Conservation (phyloP, 2,797 vertebrate genomes). For the Rhinoraja longicauda region DNA sequence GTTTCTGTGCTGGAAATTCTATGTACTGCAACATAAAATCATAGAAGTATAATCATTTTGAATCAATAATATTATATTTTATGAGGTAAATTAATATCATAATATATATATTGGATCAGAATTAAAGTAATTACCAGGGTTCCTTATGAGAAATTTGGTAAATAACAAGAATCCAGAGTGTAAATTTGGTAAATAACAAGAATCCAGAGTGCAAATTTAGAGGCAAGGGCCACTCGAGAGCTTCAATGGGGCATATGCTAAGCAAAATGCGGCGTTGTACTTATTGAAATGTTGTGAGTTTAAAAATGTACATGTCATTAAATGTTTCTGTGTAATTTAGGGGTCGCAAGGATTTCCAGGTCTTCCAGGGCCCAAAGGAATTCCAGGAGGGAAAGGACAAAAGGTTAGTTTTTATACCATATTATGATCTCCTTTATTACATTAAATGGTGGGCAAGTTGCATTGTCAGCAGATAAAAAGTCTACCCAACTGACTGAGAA, state of each 20-base stretch:
- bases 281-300: not conserved
- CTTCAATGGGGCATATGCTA: not conserved
- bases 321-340: conserved; percentile 48
- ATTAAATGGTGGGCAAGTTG: not conserved
- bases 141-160: not conserved
- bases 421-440: not conserved
- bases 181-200: too few relatives aligned
- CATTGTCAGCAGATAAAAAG: not conserved
- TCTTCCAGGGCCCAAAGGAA: conserved; percentile 56
- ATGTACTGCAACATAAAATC: not conserved
- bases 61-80: not conserved
- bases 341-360: conserved; percentile 68
- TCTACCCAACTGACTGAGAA: not conserved
- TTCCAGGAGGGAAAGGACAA: conserved; percentile 66
- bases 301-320: not conserved
- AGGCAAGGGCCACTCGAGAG: not conserved
- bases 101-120: not conserved
- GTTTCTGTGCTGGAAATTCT: not conserved
- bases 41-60: not conserved
- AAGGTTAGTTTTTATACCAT: conserved; percentile 59
- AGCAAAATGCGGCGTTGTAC: not conserved
- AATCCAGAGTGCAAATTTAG: not conserved
- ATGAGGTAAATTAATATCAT: not conserved
- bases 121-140: not conserved
- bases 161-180: too few relatives aligned